Percentiles rank a stretch among this genome's conserved stretches.
These are phyloP conservation scores for Columba guinea DNA, from an alignment of 2,797 vertebrate genomes.

Conservation along the genomic window DNA sequence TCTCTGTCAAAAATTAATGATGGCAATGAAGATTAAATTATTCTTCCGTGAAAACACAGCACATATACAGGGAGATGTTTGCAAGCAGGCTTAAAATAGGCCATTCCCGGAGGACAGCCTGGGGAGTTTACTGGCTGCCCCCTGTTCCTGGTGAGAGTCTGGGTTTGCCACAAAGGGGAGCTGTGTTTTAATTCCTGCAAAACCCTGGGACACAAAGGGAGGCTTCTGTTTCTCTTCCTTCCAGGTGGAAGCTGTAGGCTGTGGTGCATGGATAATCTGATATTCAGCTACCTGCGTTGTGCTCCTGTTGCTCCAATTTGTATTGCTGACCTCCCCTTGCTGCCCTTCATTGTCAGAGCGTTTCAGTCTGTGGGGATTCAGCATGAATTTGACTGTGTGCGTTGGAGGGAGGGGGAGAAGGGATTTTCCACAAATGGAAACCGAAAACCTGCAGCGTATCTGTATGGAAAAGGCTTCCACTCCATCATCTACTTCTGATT, in stretches of 20 bases:
- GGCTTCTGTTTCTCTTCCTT: constrained; percentile 43
- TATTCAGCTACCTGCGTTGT: neutral
- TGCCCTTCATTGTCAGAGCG: neutral
- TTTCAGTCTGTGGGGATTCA: neutral
- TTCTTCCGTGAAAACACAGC: constrained; percentile 48
- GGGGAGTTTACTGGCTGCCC: neutral
- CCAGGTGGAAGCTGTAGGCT: constrained; percentile 4
- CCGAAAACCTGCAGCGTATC: neutral
- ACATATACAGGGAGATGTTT: constrained; percentile 4
- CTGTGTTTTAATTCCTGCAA: neutral
- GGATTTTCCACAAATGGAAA: constrained; percentile 40
- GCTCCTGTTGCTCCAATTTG: constrained; percentile 12
- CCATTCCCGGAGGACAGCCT: neutral
- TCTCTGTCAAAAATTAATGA: constrained; percentile 65
- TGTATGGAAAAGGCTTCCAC: neutral
- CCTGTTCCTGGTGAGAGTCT: neutral
- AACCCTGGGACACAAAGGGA: constrained; percentile 17
- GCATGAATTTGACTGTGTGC: neutral
- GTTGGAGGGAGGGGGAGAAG: neutral
- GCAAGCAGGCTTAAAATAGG: constrained; percentile 60
- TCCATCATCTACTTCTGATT: constrained; percentile 16
- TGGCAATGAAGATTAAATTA: constrained; percentile 53
- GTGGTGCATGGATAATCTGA: neutral
- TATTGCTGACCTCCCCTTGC: neutral
- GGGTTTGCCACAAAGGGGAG: neutral